phyloP scores from a whole-genome alignment of 2,113 vertebrate genomes.

The Chloebia gouldiae region DNA sequence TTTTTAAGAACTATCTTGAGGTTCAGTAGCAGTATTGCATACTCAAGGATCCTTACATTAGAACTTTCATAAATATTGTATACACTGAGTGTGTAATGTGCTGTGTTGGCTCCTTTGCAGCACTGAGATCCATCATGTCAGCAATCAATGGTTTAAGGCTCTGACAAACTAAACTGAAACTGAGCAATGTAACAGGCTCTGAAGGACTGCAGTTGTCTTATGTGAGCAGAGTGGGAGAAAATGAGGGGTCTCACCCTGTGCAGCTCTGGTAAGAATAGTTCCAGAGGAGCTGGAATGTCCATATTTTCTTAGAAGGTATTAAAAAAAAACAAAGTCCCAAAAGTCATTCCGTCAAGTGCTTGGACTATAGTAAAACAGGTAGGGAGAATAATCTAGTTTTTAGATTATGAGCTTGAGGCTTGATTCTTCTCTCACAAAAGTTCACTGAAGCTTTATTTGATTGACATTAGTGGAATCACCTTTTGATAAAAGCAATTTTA shows the following conservation, averaged over 20 bases:
- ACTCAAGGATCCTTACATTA: neutral
- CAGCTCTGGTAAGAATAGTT: neutral
- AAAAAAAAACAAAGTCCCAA: neutral
- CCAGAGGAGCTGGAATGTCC: neutral
- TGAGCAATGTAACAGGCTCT: neutral
- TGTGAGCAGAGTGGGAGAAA: neutral
- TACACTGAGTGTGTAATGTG: neutral
- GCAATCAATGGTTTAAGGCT: neutral
- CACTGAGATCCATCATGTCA: neutral
- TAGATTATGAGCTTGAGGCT: neutral
- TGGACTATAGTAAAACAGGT: neutral
- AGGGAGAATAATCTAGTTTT: neutral
- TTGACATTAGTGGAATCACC: neutral
- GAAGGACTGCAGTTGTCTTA: neutral
- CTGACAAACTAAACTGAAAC: neutral
- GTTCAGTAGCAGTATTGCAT: neutral
- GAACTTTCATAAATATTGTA: conserved; percentile 21
- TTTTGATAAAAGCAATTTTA: neutral
- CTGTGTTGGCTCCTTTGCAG: conserved; percentile 2
- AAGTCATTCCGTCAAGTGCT: neutral
- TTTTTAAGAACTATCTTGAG: neutral
- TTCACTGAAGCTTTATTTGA: neutral
- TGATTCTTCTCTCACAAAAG: neutral
- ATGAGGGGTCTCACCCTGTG: neutral
- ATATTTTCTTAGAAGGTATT: neutral